Evolutionary conservation across 2,113 vertebrate genomes (phyloP), one percentile per base, ranked within the genome.

Genomic region (Ariopsis seemanni): DNA sequence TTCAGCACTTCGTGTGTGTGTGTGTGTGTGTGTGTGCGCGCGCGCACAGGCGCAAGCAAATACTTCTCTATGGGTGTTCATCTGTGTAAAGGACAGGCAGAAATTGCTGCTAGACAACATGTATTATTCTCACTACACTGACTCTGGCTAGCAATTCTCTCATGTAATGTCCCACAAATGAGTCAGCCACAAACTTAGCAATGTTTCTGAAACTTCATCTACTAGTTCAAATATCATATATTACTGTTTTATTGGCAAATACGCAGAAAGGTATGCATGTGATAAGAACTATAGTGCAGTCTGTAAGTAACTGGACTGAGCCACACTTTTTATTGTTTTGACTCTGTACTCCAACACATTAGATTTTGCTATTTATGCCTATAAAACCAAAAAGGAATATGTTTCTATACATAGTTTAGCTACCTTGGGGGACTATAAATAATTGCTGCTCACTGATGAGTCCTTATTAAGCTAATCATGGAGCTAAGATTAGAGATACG

Each of bases 1-100:
- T 90, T 87, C 89, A 90, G 91, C 93, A 92, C 58, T 20, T 92
- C 7, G 93, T 92, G 88, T 89, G 83, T 83, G 85, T 91, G 85
- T 84, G 85, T 91, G 85, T 84, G 85, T 84, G 93, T 92, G 88
- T 89, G 83, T 81, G 85, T 91, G 85, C 82, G 42, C 69, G 77
- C 85, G 87, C 93, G 93, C 92, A 2, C 42, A 75, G 22, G 63
- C 34, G 84, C 7, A n/a, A 82, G 86, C 20, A 27, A 65, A 89
- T 53, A 85, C 65, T 80, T 88, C 65, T 89, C 84, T 86, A 42
- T 77, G 85, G 89, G 87, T 88, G 72, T 87, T 81, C 89, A 87
- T 88, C 89, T 90, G 89, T 88, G 87, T 67, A 48, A 55, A 77
- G 85, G 82, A 87, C 86, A 62, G 72, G 82, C 52, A 84, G 65